Base-by-base conservation (phyloP, 2,888 invertebrate genomes). In the Pediacus dermestoides region DNA sequence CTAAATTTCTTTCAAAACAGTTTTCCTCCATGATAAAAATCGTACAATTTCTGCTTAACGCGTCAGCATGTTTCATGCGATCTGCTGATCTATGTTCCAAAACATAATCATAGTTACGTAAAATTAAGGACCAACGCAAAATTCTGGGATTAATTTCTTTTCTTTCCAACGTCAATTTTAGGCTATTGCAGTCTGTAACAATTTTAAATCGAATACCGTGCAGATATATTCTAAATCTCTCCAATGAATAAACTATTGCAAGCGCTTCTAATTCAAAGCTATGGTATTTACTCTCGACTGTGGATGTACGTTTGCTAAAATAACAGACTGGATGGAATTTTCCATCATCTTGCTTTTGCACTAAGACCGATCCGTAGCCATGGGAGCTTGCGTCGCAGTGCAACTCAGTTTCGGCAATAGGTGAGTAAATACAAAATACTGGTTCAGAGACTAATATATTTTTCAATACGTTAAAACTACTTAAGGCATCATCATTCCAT, bases 301-400 rank as follows among this genome's bases (percentile, higher is more conserved):
- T 3, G 10, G 39, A 25, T 27, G 39, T 35, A 8, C 27, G 34
- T 9, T 28, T 26, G 18, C 34, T 39, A 28, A 34, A 39, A 33
- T 25, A 38, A 3, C n/a, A 38, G 0, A 62, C 34, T 0, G 59
- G 59, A 22, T 61, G 57, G 12, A 59, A 45, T 23, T 48, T 46
- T 6, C 34, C 34, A 40, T 45, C 45, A 8, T 13, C 8, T 18
- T 47, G 44, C 33, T 42, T 46, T 31, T 49, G 49, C 7, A 42
- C 8, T 15, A 50, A 36, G 10, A 58, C 42, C 8, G 56, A 46
- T 9, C 57, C 58, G 36, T 41, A 59, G 1, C 59, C 57, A 2
- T 7, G 2, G 0, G 44, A 15, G 37, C 55, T 55, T 0, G 58
- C 61, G 46, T 61, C 62, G n/a, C 49, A 53, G 34, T 62, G 59